phyloP scores from a whole-genome alignment of 2,797 vertebrate genomes.

The Microcaecilia unicolor region DNA sequence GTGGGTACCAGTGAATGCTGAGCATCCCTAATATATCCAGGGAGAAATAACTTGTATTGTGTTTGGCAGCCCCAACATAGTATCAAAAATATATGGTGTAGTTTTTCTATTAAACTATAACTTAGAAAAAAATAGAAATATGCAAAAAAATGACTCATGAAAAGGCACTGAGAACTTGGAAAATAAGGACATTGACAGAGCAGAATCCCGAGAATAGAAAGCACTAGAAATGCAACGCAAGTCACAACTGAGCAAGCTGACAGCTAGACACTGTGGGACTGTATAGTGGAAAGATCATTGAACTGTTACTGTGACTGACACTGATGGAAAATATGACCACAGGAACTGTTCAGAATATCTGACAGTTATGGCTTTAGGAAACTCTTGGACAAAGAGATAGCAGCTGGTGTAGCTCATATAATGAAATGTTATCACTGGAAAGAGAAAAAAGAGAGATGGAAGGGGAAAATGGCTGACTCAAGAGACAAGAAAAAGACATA shows the following conservation, averaged over 20 bases:
- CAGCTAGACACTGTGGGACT: slow-evolving; percentile 43
- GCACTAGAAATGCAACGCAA: slow-evolving; percentile 26
- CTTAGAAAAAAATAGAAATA: background rate
- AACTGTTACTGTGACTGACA: slow-evolving; percentile 50
- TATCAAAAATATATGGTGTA: background rate
- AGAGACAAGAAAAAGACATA: slow-evolving; percentile 14
- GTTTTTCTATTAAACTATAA: background rate
- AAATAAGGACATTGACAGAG: slow-evolving; percentile 32
- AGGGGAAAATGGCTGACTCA: slow-evolving; percentile 6
- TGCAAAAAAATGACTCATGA: slow-evolving; percentile 2
- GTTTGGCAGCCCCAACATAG: too few species aligned
- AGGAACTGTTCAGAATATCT: slow-evolving; percentile 17
- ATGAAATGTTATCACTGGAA: slow-evolving; percentile 17
- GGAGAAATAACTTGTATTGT: too few species aligned
- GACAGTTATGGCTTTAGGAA: slow-evolving; percentile 26
- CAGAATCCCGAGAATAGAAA: slow-evolving; percentile 19
- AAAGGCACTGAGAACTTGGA: slow-evolving; percentile 25
- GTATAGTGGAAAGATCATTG: slow-evolving; percentile 50
- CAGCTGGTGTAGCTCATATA: slow-evolving; percentile 10
- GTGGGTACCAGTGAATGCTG: too few species aligned
- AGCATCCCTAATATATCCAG: too few species aligned
- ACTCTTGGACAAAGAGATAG: background rate
- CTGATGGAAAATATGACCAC: slow-evolving; percentile 22
- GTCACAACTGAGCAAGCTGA: slow-evolving; percentile 39
- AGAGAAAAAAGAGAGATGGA: slow-evolving; percentile 14